phyloP scores from a whole-genome alignment of 2,113 vertebrate genomes.

The Paradoxurus hermaphroditus region DNA sequence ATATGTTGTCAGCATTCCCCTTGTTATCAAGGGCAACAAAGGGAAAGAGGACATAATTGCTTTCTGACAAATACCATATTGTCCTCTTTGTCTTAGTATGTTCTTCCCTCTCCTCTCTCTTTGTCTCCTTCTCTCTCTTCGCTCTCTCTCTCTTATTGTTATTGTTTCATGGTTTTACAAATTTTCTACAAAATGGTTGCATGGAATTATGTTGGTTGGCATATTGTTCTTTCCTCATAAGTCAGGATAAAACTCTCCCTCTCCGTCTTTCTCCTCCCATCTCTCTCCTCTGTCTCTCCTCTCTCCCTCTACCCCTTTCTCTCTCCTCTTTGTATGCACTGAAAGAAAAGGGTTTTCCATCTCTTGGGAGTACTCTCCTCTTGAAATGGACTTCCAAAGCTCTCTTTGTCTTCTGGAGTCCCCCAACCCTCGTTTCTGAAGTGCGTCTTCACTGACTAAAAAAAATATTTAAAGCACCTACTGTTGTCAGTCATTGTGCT shows the following conservation, averaged over 20 bases:
- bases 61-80: background rate
- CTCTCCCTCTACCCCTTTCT: background rate
- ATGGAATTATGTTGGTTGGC: too few species aligned
- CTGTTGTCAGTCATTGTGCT: background rate
- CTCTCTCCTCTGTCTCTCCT: too few species aligned
- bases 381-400: background rate
- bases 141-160: background rate
- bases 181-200: too few species aligned
- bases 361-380: background rate
- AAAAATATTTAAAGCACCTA: background rate
- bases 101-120: background rate
- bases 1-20: background rate
- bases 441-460: background rate
- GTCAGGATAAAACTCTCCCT: too few species aligned
- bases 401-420: background rate
- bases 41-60: background rate
- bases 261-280: too few species aligned
- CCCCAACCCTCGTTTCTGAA: background rate
- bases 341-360: background rate
- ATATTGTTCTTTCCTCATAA: too few species aligned
- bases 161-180: too few species aligned
- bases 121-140: background rate
- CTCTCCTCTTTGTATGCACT: background rate
- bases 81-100: background rate
- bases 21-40: background rate